These are phyloP conservation scores for Cremastobaeus sp. DNA, from an alignment of 2,888 invertebrate species.

Conservation along the genomic window DNA sequence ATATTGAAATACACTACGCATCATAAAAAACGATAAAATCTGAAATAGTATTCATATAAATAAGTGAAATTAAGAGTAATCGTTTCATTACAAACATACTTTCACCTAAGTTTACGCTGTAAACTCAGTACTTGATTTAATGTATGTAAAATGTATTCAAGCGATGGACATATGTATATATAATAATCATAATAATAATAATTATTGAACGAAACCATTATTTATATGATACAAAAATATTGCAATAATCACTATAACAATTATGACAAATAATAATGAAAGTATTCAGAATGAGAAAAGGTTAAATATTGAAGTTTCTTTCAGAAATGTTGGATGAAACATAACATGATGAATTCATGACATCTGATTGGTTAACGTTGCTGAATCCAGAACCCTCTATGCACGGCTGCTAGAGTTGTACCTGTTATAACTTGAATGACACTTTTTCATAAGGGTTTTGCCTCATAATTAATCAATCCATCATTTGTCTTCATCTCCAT, in stretches of 20 bases:
- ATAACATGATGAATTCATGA: constrained; percentile 10
- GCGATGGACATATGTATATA: constrained; percentile 40
- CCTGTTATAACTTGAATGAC: constrained; percentile 46
- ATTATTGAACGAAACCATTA: constrained; percentile 26
- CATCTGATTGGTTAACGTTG: constrained; percentile 24
- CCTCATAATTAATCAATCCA: no score
- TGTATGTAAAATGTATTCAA: constrained; percentile 38
- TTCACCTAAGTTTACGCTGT: constrained; percentile 29
- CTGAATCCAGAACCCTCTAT: constrained; percentile 43
- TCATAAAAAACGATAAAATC: constrained; percentile 19
- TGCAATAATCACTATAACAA: constrained; percentile 27
- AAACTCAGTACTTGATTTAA: constrained; percentile 31
- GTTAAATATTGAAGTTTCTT: constrained; percentile 10
- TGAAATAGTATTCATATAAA: constrained; percentile 30
- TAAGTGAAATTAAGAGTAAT: constrained; percentile 26
- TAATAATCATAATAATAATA: constrained; percentile 29
- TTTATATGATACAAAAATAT: constrained; percentile 25
- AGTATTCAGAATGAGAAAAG: constrained; percentile 1
- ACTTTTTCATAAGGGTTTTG: constrained; percentile 13
- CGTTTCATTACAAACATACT: constrained; percentile 38
- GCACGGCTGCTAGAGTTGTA: constrained; percentile 23
- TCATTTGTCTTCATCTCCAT: background rate
- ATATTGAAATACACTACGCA: constrained; percentile 35
- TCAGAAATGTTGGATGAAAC: constrained; percentile 14
- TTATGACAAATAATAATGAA: constrained; percentile 2